Base-by-base conservation (phyloP, 1,140 invertebrate species). In the Andrena cerasifolii region DNA sequence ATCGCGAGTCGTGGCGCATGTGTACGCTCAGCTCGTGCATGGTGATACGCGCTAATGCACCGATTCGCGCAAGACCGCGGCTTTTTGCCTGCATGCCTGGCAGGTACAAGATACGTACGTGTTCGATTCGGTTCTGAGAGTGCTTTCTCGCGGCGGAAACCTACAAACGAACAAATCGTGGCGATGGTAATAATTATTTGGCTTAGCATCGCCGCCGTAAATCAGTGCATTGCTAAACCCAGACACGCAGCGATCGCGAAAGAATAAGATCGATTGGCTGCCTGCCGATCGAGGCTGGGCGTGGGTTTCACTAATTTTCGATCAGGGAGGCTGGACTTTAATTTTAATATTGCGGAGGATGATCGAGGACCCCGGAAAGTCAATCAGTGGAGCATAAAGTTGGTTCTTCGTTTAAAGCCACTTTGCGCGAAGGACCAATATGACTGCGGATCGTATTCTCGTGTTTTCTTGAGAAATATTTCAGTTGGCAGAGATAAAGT, bases 21-120 rank as follows among this genome's bases (percentile, higher is more conserved):
- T 31, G 58, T 33, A 40, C 4, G 10, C 58, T 61, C 40, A 61
- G 7, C 49, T 70, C 66, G 51, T 56, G 51, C 49, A 36, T 43
- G 66, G 66, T 40, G 33, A 68, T 68, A 68, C 49, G 65, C 47
- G 65, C 49, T 68, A 68, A 51, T 68, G 65, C 65, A 54, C 49
- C 49, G 65, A 68, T 51, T 68, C 62, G 47, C 49, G 47, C 65
- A 71, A 47, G 36, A 58, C 24, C 28, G 56, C 40, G 53, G 18
- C 61, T n/a, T 72, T 72, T 72, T 61, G 56, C 56, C 36, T 16
- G 43, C 40, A 72, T 72, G 47, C 56, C 56, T 59, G 54, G 5
- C 36, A 61, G n/a, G 18, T 54, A 56, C 33, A 40, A 56, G n/a
- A 70, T 26, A 56, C 66, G 51, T 70, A 70, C 49, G 49, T 56